Evolutionary conservation across 1,140 invertebrate species (phyloP), one percentile per base, ranked within the genome.

Genomic region (Drosophila eugracilis): DNA sequence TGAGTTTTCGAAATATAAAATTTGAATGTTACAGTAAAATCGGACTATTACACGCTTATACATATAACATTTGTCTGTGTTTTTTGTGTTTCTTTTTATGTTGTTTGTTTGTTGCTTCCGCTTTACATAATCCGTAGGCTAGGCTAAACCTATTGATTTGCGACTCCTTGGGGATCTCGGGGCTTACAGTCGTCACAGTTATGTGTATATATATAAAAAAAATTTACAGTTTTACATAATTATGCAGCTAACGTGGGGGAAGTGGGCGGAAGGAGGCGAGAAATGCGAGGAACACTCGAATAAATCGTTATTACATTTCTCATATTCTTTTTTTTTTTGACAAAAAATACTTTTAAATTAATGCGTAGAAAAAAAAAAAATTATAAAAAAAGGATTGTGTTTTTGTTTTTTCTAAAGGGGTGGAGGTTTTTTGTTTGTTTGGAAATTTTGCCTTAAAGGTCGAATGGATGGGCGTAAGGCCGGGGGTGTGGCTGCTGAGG

Each of bases 171-270:
- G 45, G 65, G 59, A 44, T 58, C 24, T 41, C 36, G 50, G 75
- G 37, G 53, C 42, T 77, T 53, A 24, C 50, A 60, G 57, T 48
- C 24, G 54, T 60, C 44, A 34, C 60, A 44, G 60, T 53, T 69
- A 39, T 55, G 21, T 69, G 36, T 74, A 36, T 34, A 44, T 74
- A 57, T 80, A 74, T 77, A 59, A 81, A 83, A 84, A 72, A 84
- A 84, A 83, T 83, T 62, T 83, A 83, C 80, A 85, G 71, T 83
- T 70, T 62, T 83, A 53, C 66, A 62, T 49, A 67, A 34, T 71
- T 63, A 48, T 47, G 37, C 47, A 53, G 42, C 24, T 66, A 66
- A 62, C 42, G 19, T 14, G 17, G 4, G 28, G 30, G 63, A 22
- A 21, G 28, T 28, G 54, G 54, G 24, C 24, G 59, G 53, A 34